Evolutionary conservation across 2,888 invertebrate species (phyloP).

Genomic region (Acleris holmiana): DNA sequence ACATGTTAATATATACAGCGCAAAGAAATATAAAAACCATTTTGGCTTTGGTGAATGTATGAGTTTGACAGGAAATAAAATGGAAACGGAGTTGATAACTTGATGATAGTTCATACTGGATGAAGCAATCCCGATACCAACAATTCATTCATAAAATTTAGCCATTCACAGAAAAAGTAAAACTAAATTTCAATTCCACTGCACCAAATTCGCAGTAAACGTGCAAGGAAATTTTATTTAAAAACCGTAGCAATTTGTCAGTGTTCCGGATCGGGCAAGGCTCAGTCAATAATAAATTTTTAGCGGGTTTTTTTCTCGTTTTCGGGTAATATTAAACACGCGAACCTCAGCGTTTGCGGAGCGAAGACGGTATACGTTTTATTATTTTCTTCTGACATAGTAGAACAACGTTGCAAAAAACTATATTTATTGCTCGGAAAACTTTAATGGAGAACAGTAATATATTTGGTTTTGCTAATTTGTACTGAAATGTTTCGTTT

Average conservation of each 20-base stretch:
- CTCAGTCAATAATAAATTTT: conserved; percentile 78
- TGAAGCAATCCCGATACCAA: conserved; percentile 37
- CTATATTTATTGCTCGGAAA: conserved; percentile 67
- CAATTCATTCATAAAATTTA: conserved; percentile 52
- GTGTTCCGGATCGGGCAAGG: conserved; percentile 70
- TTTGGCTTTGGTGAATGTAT: too few relatives aligned
- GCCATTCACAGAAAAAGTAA: conserved; percentile 60
- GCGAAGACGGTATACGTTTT: conserved; percentile 66
- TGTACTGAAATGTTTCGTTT: conserved; percentile 19
- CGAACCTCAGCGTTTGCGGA: conserved; percentile 60
- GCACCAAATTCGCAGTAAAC: conserved; percentile 54
- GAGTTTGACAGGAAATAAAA: too few relatives aligned
- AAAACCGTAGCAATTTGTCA: conserved; percentile 79
- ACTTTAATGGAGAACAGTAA: conserved; percentile 49
- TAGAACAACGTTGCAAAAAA: conserved; percentile 67
- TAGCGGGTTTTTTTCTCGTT: conserved; percentile 69
- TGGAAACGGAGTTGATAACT: not conserved
- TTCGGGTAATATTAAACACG: conserved; percentile 75
- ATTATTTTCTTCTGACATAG: conserved; percentile 69
- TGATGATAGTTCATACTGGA: not conserved
- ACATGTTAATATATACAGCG: too few relatives aligned
- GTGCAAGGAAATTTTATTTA: conserved; percentile 61
- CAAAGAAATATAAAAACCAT: too few relatives aligned
- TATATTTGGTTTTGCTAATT: conserved; percentile 36
- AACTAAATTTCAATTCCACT: conserved; percentile 50